Conservation (phyloP, 2,113 vertebrate species). For the Dinomys branickii region DNA sequence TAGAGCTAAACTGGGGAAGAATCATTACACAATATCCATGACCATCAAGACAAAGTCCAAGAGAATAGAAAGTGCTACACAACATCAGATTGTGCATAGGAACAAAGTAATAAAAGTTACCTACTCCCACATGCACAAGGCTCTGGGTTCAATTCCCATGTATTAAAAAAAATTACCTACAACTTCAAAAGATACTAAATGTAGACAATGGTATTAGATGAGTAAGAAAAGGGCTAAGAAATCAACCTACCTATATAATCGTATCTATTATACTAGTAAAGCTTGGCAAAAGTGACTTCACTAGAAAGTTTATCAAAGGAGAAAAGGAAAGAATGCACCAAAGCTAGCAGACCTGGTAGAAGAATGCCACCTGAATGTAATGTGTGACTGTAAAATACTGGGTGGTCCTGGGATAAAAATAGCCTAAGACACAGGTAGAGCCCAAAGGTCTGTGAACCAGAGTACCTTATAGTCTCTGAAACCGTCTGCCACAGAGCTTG, state of each 20-base stretch:
- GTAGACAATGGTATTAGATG: not conserved
- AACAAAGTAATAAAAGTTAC: constrained; percentile 10
- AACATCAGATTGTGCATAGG: not conserved
- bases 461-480: not conserved
- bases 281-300: not conserved
- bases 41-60: constrained; percentile 31
- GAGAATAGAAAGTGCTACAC: not conserved
- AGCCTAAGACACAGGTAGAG: constrained; percentile 21
- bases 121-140: not conserved
- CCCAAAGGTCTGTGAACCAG: not conserved
- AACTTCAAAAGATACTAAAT: constrained; percentile 48
- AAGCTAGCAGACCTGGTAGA: not conserved
- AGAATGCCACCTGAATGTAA: not conserved
- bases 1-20: constrained; percentile 30
- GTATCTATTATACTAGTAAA: not conserved
- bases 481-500: not conserved
- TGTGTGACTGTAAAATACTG: not conserved
- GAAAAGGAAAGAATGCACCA: not conserved
- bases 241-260: not conserved
- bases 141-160: not conserved
- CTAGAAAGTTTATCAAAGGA: not conserved
- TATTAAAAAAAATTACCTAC: not conserved
- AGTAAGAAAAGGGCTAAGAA: not conserved
- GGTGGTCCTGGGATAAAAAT: not conserved
- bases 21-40: not conserved